Evolutionary conservation across 2,888 invertebrate species (phyloP).

Genomic region (Amblyteles armatorius): DNA sequence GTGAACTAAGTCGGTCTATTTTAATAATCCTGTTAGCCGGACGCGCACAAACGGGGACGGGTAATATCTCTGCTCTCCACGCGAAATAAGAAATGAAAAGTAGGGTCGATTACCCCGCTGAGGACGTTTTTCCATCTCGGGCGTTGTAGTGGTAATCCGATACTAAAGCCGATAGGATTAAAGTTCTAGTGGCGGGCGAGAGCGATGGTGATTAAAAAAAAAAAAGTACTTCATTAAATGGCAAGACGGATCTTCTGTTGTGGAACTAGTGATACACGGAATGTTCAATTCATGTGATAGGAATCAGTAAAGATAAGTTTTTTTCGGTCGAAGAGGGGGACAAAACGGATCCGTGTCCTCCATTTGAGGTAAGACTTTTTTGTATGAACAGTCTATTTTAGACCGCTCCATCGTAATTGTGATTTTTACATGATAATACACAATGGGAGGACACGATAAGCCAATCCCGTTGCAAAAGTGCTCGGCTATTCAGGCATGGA

Average conservation of each 20-base stretch:
- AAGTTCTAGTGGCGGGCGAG: background rate
- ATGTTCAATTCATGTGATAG: no score
- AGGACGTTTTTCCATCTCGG: background rate
- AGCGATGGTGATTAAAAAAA: background rate
- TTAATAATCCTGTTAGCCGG: conserved; percentile 31
- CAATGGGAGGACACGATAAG: no score
- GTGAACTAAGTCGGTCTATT: conserved; percentile 7
- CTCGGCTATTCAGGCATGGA: no score
- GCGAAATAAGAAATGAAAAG: conserved; percentile 21
- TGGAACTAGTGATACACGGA: background rate
- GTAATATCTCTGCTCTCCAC: background rate
- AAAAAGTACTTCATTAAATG: background rate
- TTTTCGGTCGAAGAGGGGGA: no score
- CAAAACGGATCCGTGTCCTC: no score
- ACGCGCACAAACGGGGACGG: background rate
- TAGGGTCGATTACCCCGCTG: background rate
- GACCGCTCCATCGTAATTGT: no score
- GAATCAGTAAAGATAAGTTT: no score
- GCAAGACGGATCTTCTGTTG: background rate
- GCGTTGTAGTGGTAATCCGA: conserved; percentile 12
- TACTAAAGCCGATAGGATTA: conserved; percentile 28
- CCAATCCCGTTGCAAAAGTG: no score
- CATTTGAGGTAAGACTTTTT: no score
- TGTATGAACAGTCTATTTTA: no score
- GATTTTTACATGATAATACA: no score